A percentile compares a stretch with the other conserved stretches of the same genome.
These are phyloP conservation scores for Conchocele bisecta DNA, from an alignment of 2,888 invertebrate species.

Conservation along the genomic window DNA sequence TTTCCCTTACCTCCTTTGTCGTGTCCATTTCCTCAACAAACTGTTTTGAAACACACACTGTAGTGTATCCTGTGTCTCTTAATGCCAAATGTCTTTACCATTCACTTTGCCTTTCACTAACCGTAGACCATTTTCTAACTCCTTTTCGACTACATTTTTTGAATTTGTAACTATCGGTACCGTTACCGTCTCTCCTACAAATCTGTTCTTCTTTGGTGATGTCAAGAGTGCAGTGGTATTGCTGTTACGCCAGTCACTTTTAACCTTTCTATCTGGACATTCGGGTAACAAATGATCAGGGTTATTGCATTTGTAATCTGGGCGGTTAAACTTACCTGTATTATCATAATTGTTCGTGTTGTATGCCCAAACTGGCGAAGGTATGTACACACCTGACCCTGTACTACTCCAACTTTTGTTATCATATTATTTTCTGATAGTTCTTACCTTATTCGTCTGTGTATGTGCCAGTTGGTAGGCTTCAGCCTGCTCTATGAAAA, in stretches of 20 bases:
- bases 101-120: not conserved
- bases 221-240: not conserved
- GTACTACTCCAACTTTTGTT: no score
- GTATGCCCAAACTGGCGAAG: no score
- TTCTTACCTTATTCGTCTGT: no score
- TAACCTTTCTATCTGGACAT: not conserved
- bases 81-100: not conserved
- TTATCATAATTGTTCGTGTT: no score
- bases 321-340: no score
- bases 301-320: not conserved
- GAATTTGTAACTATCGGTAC: not conserved
- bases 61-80: not conserved
- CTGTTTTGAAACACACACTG: not conserved
- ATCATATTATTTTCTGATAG: no score
- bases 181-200: not conserved
- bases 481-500: not conserved
- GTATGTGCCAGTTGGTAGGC: not conserved
- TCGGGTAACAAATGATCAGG: not conserved
- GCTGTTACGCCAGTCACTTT: not conserved
- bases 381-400: no score
- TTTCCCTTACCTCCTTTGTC: not conserved
- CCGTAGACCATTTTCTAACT: not conserved
- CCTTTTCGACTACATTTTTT: not conserved
- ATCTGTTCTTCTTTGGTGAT: not conserved
- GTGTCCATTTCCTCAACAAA: not conserved